Percentiles rank a stretch among this genome's conserved stretches.
These are phyloP conservation scores for Teinopalpus imperialis DNA, from an alignment of 2,888 invertebrate species.

Conservation along the genomic window DNA sequence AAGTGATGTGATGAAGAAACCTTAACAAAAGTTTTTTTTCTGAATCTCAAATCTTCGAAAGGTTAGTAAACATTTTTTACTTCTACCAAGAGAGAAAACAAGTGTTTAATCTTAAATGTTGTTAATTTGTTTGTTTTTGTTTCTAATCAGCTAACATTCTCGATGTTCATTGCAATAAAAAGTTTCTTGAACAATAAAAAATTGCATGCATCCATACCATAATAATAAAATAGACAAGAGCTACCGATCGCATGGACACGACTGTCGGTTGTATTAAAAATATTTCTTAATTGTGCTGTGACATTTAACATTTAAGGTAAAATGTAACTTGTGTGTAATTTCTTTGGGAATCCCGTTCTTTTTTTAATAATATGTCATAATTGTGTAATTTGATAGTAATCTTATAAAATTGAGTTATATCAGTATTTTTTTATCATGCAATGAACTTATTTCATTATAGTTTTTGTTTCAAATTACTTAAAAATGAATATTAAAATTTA, in stretches of 20 bases:
- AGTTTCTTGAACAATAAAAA: background rate
- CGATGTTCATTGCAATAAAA: background rate
- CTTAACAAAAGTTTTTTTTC: slow-evolving; percentile 34
- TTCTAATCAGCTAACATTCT: background rate
- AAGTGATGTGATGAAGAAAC: slow-evolving; percentile 48
- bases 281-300: slow-evolving; percentile 37
- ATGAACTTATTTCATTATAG: no score
- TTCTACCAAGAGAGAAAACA: no score
- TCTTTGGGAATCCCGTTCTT: no score
- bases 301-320: slow-evolving; percentile 33
- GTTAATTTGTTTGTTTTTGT: background rate
- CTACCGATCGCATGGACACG: slow-evolving; percentile 40
- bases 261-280: slow-evolving; percentile 39
- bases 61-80: slow-evolving; percentile 19
- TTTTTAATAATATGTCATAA: no score
- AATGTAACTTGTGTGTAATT: no score
- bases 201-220: background rate
- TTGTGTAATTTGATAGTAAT: no score
- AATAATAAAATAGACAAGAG: slow-evolving; percentile 33
- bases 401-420: no score
- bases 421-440: no score
- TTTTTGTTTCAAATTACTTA: no score
- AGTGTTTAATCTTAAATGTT: no score
- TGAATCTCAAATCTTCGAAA: slow-evolving; percentile 8
- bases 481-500: no score